phyloP scores from a whole-genome alignment of 2,888 invertebrate genomes.

The Sylvicola fuscatus region DNA sequence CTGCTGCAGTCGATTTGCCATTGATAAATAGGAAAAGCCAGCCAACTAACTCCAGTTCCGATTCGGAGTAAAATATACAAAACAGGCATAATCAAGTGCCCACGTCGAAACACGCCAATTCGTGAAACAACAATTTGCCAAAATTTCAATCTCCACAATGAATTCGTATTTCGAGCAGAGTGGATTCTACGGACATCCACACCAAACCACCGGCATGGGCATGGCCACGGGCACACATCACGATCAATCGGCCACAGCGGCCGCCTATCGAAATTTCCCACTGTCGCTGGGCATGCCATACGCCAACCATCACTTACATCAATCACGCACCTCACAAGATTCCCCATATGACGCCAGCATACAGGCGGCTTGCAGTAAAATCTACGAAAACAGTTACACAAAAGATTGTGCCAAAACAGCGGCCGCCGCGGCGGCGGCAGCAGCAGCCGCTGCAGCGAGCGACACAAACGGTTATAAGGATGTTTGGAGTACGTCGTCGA shows the following conservation, averaged over 20 bases:
- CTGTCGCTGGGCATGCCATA: conserved; percentile 74
- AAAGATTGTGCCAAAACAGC: conserved; percentile 52
- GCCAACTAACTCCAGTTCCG: no score
- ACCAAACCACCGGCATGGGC: conserved; percentile 49
- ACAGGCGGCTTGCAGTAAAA: conserved; percentile 62
- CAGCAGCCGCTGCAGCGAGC: conserved; percentile 40
- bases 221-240: conserved; percentile 47
- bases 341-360: conserved; percentile 83
- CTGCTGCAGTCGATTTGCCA: no score
- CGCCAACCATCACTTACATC: conserved; percentile 51
- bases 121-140: no score
- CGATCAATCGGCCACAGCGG: conserved; percentile 46
- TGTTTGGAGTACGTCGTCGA: conserved; percentile 32
- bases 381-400: conserved; percentile 32
- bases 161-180: conserved; percentile 94
- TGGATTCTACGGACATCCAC: conserved; percentile 87
- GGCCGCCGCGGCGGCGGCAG: conserved; percentile 36
- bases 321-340: conserved; percentile 65
- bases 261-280: conserved; percentile 65
- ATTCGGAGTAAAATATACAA: no score
- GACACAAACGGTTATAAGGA: conserved; percentile 34
- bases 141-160: conserved; percentile 30
- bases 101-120: no score
- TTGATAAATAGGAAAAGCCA: no score
- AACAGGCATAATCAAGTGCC: no score